A percentile compares a stretch with the other conserved stretches of the same genome.
phyloP scores from a whole-genome alignment of 1,140 invertebrate genomes.

The Magallana gigas region DNA sequence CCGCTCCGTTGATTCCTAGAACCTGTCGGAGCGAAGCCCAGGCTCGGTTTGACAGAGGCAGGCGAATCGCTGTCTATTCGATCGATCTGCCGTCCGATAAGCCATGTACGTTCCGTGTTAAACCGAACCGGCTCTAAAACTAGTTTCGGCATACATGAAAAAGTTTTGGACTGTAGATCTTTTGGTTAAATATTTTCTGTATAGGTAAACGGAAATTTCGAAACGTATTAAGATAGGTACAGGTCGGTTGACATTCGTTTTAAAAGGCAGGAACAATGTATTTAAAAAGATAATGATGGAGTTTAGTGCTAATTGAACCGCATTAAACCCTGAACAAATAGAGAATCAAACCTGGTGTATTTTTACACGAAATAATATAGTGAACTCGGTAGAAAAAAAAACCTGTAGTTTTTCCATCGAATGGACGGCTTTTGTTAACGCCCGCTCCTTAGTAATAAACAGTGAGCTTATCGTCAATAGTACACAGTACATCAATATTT shows the following conservation, averaged over 20 bases:
- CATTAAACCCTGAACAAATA: no score
- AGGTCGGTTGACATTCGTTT: no score
- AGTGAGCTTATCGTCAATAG: neutral
- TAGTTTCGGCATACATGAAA: neutral
- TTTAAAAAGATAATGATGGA: no score
- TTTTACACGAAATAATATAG: no score
- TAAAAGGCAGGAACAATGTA: no score
- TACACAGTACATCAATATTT: slow-evolving; percentile 8
- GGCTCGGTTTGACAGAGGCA: slow-evolving; percentile 3
- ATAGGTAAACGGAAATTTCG: no score
- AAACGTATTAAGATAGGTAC: no score
- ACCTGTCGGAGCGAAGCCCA: neutral
- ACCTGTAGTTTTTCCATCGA: no score
- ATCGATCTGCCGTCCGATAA: slow-evolving; percentile 23
- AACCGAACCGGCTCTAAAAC: slow-evolving; percentile 22
- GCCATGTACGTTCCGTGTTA: neutral
- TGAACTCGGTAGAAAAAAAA: no score
- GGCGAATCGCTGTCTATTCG: neutral
- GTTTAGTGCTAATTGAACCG: no score
- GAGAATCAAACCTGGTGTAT: no score
- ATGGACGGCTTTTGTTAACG: no score
- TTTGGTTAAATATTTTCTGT: neutral
- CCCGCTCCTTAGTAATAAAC: neutral
- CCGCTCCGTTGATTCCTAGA: slow-evolving; percentile 7
- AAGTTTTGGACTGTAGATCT: neutral